A percentile compares a stretch with the other conserved stretches of the same genome.
phyloP scores from a whole-genome alignment of 2,888 invertebrate genomes.

The Spisula subtruncata region DNA sequence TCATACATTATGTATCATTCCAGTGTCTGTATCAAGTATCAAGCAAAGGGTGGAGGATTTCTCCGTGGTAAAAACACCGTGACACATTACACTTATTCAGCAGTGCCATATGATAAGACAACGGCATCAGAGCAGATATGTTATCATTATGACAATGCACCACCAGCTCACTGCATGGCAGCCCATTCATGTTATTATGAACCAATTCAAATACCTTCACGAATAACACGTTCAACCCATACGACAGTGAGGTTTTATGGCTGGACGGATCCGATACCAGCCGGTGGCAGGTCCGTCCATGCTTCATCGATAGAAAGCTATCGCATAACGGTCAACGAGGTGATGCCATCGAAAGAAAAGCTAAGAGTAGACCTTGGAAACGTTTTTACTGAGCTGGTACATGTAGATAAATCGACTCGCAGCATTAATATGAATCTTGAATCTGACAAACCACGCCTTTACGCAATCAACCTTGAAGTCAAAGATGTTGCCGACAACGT shows the following conservation, averaged over 20 bases:
- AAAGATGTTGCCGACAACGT: slow-evolving; percentile 68
- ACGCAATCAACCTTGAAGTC: slow-evolving; percentile 58
- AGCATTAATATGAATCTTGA: background rate
- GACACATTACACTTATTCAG: background rate
- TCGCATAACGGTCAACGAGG: slow-evolving; percentile 45
- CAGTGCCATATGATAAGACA: slow-evolving; percentile 42
- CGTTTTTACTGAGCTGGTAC: background rate
- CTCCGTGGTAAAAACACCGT: slow-evolving; percentile 32
- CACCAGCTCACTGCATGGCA: slow-evolving; percentile 57
- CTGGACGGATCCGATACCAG: slow-evolving; percentile 71
- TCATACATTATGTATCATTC: background rate
- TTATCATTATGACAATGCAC: slow-evolving; percentile 52
- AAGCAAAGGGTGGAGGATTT: slow-evolving; percentile 61
- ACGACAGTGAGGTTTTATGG: slow-evolving; percentile 58
- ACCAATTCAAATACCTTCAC: slow-evolving; percentile 45
- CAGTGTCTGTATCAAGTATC: slow-evolving; percentile 59
- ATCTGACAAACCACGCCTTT: slow-evolving; percentile 53
- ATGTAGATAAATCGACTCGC: background rate
- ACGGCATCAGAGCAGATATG: slow-evolving; percentile 46
- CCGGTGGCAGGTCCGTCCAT: slow-evolving; percentile 35
- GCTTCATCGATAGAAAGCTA: slow-evolving; percentile 67
- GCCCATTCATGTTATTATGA: slow-evolving; percentile 43
- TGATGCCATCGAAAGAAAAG: background rate
- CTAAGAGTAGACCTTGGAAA: background rate
- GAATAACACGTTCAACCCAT: slow-evolving; percentile 48